Percentiles rank a stretch among this genome's conserved stretches.
These are phyloP conservation scores for Tenthredo notha DNA, from an alignment of 2,888 invertebrate species.

Conservation along the genomic window DNA sequence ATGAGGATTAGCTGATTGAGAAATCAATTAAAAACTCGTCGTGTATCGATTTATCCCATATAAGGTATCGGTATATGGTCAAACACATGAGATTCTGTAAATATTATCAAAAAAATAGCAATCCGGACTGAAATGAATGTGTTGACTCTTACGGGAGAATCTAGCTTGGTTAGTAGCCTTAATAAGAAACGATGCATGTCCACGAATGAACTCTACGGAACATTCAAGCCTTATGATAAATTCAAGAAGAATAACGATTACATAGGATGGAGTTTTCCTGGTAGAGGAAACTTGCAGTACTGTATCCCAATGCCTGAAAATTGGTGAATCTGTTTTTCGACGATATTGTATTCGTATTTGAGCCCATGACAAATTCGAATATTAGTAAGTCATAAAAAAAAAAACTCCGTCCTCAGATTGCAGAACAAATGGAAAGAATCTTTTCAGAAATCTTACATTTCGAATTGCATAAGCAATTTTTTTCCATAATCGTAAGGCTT, in stretches of 20 bases:
- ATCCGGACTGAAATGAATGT: not conserved
- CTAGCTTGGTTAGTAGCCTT: not conserved
- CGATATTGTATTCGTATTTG: not conserved
- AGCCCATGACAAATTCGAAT: not conserved
- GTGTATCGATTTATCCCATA: not conserved
- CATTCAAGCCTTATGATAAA: not conserved
- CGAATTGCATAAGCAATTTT: not conserved
- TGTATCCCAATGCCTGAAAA: not conserved
- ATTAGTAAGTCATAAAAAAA: too few relatives aligned
- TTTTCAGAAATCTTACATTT: not conserved
- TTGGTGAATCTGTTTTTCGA: not conserved
- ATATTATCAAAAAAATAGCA: not conserved
- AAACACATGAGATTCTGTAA: not conserved
- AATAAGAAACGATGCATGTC: not conserved
- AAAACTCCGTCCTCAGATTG: too few relatives aligned
- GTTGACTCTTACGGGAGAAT: not conserved
- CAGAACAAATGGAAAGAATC: not conserved
- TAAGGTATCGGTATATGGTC: not conserved
- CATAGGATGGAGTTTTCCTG: not conserved
- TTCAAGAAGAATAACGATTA: not conserved
- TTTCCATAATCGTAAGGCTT: not conserved
- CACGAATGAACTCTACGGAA: not conserved
- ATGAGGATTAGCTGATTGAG: constrained; percentile 15
- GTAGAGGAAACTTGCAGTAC: not conserved
- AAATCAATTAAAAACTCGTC: constrained; percentile 6